Base-by-base conservation (phyloP, 1,140 invertebrate species). In the Apis florea region DNA sequence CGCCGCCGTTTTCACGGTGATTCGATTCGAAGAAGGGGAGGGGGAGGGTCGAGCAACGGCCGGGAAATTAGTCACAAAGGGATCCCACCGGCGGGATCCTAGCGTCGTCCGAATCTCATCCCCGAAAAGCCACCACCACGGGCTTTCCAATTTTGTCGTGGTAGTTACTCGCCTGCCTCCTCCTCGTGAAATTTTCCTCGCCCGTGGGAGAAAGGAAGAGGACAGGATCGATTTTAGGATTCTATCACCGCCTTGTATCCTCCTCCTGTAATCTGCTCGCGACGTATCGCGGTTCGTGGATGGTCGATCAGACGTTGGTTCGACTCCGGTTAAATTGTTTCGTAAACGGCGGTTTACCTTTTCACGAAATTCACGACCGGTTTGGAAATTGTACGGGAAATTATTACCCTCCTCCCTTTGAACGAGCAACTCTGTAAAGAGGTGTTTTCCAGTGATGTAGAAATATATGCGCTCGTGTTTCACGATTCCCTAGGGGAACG, bases 281-380 rank as follows among this genome's bases (percentile, higher is more conserved):
- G 75, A 83, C 67, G 64, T 83, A 74, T 81, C 49, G 83, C 21
- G 83, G 71, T 83, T 67, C 63, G 21, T 63, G 82, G 83, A 82
- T 64, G 67, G 58, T 84, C 81, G 81, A 84, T 84, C 79, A 71
- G 68, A 51, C 40, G 24, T 2, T 17, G 31, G 5, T 21, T 49
- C 12, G 11, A 2, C 64, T 0, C 49, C n/a, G 31, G 64, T n/a
- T 9, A 21, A 54, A 70, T 70, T 11, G 69, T 54, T 54, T 13
- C 51, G 24, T 24, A 13, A 54, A 70, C 8, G 54, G 24, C 24
- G 5, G 49, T 12, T 17, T 31, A 31, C 31, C 26, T n/a, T n/a
- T n/a, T n/a, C 17, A 31, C n/a, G n/a, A 10, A 24, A 31, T 24
- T 54, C 24, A 12, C 1, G 49, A 51, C 15, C 6, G 24, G 24